phyloP scores from a whole-genome alignment of 2,888 invertebrate species.

The Tuta absoluta region DNA sequence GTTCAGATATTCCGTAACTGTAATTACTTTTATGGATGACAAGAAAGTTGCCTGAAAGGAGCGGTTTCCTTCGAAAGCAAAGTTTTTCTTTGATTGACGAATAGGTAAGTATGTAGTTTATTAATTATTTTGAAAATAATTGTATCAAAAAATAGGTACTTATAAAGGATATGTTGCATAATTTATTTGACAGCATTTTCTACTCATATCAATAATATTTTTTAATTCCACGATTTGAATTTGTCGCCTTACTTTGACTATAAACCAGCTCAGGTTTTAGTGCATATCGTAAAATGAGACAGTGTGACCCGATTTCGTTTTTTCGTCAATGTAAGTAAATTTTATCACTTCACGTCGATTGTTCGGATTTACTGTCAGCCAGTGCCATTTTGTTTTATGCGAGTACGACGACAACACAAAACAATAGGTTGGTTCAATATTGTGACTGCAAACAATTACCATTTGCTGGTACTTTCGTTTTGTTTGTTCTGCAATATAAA shows the following conservation, averaged over 20 bases:
- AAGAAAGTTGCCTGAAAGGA: background rate
- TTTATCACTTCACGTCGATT: slow-evolving; percentile 19
- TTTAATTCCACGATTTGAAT: slow-evolving; percentile 24
- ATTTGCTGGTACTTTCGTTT: slow-evolving; percentile 1
- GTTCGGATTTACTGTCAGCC: slow-evolving; percentile 18
- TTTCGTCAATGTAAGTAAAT: slow-evolving; percentile 17
- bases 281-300: slow-evolving; percentile 11
- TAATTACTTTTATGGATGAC: background rate
- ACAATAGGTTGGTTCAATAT: slow-evolving; percentile 13
- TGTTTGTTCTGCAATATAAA: slow-evolving; percentile 9
- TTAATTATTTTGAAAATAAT: too few species aligned
- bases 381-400: slow-evolving; percentile 15
- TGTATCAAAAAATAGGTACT: too few species aligned
- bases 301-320: slow-evolving; percentile 13
- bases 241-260: background rate
- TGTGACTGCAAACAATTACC: slow-evolving; percentile 15
- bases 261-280: slow-evolving; percentile 6
- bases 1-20: slow-evolving; percentile 66
- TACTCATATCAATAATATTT: too few species aligned
- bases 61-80: background rate
- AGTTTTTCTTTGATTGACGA: too few species aligned
- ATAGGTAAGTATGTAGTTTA: too few species aligned
- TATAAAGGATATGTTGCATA: too few species aligned
- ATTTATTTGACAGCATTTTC: too few species aligned
- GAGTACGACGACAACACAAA: background rate